Percentiles rank a stretch among this genome's conserved stretches.
Conservation (phyloP, 1,140 invertebrate genomes). For the Dermatophagoides farinae region DNA sequence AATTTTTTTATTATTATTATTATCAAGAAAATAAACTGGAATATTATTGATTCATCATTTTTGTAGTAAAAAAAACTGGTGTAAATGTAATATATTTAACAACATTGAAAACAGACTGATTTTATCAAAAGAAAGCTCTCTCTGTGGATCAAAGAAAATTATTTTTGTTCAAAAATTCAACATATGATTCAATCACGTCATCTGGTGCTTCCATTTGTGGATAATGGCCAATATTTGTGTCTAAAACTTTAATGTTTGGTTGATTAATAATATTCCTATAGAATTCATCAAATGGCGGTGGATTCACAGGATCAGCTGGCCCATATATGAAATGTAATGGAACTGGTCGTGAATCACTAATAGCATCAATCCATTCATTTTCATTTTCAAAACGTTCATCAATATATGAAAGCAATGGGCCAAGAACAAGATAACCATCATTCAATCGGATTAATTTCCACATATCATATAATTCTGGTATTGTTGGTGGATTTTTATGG, state of each 20-base stretch:
- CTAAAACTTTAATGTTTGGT: conserved; percentile 9
- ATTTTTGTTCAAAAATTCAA: neutral
- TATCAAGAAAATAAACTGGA: no score
- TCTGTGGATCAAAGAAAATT: neutral
- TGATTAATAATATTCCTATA: conserved; percentile 18
- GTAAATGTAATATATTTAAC: no score
- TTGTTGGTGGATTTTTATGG: conserved; percentile 19
- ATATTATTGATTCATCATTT: no score
- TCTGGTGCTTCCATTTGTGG: conserved; percentile 17
- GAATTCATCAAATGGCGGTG: conserved; percentile 18
- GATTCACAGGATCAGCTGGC: conserved; percentile 24
- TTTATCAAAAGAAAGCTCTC: neutral
- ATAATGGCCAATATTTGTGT: conserved; percentile 18
- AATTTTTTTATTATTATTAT: no score
- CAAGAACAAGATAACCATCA: conserved; percentile 20
- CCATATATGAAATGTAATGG: conserved; percentile 24
- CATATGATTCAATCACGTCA: neutral
- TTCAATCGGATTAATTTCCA: conserved; percentile 20
- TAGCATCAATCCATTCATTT: conserved; percentile 23
- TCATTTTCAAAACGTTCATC: conserved; percentile 19
- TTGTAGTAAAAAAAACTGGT: no score
- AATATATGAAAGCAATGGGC: conserved; percentile 15
- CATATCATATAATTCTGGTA: conserved; percentile 23
- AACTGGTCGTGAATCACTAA: conserved; percentile 19
- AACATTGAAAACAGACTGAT: no score